These are phyloP conservation scores for Stomatorhinus walkeri DNA, from an alignment of 2,797 vertebrate genomes.

Conservation along the genomic window DNA sequence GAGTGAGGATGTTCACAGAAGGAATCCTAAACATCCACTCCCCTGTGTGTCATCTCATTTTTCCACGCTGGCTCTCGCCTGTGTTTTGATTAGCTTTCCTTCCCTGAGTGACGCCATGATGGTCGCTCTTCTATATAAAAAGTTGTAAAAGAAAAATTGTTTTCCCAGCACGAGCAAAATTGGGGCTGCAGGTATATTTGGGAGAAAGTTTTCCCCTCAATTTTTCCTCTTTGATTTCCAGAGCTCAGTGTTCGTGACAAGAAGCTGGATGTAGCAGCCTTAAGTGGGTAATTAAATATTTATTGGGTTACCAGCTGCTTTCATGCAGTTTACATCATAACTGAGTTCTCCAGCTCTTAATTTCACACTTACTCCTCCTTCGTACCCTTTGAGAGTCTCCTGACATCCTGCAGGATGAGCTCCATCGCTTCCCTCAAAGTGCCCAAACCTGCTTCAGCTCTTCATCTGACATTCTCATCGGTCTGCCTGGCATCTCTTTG, in stretches of 20 bases:
- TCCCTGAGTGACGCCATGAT: neutral
- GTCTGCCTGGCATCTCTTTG: neutral
- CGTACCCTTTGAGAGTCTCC: neutral
- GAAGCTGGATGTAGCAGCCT: neutral
- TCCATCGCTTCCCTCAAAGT: neutral
- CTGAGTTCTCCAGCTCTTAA: neutral
- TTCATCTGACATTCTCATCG: neutral
- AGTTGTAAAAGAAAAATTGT: neutral
- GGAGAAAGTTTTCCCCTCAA: neutral
- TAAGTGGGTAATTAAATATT: constrained; percentile 9
- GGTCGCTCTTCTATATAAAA: neutral
- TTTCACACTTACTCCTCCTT: neutral
- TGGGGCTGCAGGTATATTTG: neutral
- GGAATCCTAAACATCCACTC: neutral
- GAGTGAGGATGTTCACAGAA: neutral
- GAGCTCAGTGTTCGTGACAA: neutral
- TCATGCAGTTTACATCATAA: neutral
- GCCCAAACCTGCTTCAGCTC: neutral
- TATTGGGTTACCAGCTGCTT: constrained; percentile 8
- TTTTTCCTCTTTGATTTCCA: constrained; percentile 7
- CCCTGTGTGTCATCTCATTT: constrained; percentile 10
- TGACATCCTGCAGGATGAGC: neutral
- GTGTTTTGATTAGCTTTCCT: constrained; percentile 12
- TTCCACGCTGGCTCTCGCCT: neutral
- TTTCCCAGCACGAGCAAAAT: neutral